Evolutionary conservation across 2,113 vertebrate genomes (phyloP).

Genomic region (Bettongia penicillata): DNA sequence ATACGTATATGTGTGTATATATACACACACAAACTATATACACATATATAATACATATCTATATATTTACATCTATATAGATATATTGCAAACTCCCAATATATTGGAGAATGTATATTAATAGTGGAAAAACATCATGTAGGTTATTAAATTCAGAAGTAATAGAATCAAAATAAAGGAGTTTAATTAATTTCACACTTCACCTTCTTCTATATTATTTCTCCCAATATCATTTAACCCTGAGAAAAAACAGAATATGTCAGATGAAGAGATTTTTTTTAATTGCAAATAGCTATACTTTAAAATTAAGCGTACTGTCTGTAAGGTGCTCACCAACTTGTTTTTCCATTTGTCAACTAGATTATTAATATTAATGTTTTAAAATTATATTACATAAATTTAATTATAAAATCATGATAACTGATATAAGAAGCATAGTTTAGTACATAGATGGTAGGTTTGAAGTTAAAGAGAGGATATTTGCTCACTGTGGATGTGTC

Average conservation of each 20-base stretch:
- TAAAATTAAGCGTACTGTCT: conserved; percentile 72
- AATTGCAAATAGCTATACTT: conserved; percentile 51
- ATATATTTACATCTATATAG: not conserved
- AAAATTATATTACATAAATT: conserved; percentile 47
- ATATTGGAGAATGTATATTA: conserved; percentile 7
- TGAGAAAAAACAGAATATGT: conserved; percentile 68
- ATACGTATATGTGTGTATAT: not conserved
- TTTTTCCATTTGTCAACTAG: conserved; percentile 65
- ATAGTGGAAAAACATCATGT: conserved; percentile 38
- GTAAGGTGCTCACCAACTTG: conserved; percentile 24
- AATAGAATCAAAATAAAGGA: conserved; percentile 51
- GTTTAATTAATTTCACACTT: conserved; percentile 71
- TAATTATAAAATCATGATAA: conserved; percentile 55
- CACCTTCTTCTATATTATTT: conserved; percentile 46
- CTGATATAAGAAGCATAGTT: conserved; percentile 2
- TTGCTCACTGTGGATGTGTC: not conserved
- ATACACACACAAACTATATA: not conserved
- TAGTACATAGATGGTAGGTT: conserved; percentile 13
- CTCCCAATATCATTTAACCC: conserved; percentile 68
- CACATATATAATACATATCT: not conserved
- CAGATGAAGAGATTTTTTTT: conserved; percentile 60
- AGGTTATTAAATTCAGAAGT: conserved; percentile 52
- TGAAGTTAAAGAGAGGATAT: conserved; percentile 10
- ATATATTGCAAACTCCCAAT: not conserved
- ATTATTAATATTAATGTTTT: conserved; percentile 66